Evolutionary conservation across 2,888 invertebrate genomes (phyloP).

Genomic region (Eupithecia inturbata): DNA sequence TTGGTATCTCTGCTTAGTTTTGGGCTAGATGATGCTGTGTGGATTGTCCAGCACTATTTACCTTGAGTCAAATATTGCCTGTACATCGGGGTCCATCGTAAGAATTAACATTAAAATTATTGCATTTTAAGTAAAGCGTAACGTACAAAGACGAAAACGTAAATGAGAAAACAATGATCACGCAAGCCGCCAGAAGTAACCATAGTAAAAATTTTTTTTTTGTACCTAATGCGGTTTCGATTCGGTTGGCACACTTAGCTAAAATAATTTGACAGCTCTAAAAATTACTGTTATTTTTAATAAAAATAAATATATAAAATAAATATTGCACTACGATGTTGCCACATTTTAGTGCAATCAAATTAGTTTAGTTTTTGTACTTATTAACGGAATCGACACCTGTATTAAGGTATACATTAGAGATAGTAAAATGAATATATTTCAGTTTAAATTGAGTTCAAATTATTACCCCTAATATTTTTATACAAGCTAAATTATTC

Average conservation of each 20-base stretch:
- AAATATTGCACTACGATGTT: too few species aligned
- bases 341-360: too few species aligned
- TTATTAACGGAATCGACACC: too few species aligned
- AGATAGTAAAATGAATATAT: too few species aligned
- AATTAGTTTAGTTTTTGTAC: too few species aligned
- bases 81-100: conserved; percentile 17
- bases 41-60: not conserved
- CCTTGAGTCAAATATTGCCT: not conserved
- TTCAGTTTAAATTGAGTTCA: too few species aligned
- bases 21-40: not conserved
- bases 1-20: not conserved
- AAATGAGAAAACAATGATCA: conserved; percentile 1
- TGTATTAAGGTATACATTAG: too few species aligned
- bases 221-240: not conserved
- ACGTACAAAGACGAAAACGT: conserved; percentile 7
- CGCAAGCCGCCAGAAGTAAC: not conserved
- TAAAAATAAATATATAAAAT: too few species aligned
- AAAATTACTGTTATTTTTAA: not conserved
- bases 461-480: too few species aligned
- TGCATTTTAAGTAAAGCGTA: conserved; percentile 22
- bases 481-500: too few species aligned
- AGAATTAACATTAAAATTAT: conserved; percentile 25
- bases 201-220: too few species aligned
- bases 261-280: not conserved
- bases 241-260: not conserved